phyloP scores from a whole-genome alignment of 1,140 invertebrate genomes.

The Temnothorax curvispinosus region DNA sequence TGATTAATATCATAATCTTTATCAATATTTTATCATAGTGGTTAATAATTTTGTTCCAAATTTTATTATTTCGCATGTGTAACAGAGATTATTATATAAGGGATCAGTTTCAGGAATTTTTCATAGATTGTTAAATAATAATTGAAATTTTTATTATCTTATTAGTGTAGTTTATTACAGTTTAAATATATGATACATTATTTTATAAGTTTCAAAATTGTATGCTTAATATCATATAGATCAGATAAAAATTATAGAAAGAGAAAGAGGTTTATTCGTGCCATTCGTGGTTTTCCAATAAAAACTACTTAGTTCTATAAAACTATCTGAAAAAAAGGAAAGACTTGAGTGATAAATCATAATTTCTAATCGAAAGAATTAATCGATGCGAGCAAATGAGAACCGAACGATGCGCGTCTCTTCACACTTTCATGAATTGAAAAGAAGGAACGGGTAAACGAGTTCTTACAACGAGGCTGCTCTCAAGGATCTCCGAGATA shows the following conservation, averaged over 20 bases:
- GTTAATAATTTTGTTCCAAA: background rate
- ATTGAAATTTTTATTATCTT: background rate
- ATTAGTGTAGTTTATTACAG: background rate
- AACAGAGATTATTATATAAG: background rate
- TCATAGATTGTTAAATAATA: background rate
- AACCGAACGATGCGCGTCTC: background rate
- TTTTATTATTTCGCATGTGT: background rate
- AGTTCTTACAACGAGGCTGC: slow-evolving; percentile 30
- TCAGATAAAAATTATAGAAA: background rate
- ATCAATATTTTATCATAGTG: no score
- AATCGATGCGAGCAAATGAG: background rate
- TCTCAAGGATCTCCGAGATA: slow-evolving; percentile 68
- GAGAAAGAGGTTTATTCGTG: background rate
- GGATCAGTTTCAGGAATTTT: background rate
- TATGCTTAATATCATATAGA: background rate
- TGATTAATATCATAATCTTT: background rate
- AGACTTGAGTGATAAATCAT: background rate
- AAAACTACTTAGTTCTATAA: background rate
- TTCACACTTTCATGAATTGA: background rate
- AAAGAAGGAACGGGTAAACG: slow-evolving; percentile 62
- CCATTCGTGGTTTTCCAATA: background rate
- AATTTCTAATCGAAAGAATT: background rate
- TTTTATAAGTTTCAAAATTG: background rate
- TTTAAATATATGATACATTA: background rate
- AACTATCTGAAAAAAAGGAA: background rate